phyloP scores from a whole-genome alignment of 2,888 invertebrate genomes.

The Pimpla rufipes region DNA sequence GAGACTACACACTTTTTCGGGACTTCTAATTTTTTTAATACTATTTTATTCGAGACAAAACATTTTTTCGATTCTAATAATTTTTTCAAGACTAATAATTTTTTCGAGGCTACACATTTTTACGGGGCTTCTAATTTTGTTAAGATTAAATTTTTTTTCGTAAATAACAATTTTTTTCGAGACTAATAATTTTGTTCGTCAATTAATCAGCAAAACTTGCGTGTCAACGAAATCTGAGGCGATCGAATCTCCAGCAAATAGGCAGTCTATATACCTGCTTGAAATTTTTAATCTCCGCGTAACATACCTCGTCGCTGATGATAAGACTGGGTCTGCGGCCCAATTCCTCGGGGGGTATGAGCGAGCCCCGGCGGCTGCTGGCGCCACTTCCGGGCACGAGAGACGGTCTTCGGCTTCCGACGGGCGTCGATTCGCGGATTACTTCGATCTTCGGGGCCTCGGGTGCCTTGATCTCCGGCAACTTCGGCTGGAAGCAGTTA shows the following conservation, averaged over 20 bases:
- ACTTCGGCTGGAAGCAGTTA: slow-evolving; percentile 83
- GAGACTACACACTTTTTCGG: no score
- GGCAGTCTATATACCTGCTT: slow-evolving; percentile 63
- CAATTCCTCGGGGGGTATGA: slow-evolving; percentile 95
- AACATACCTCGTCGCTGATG: slow-evolving; percentile 97
- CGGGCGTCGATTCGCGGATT: slow-evolving; percentile 92
- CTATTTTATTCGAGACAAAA: neutral
- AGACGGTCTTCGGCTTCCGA: slow-evolving; percentile 91
- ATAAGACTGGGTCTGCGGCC: slow-evolving; percentile 95
- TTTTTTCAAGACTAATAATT: neutral
- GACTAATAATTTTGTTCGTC: no score
- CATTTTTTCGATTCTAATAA: neutral
- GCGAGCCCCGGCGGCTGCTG: slow-evolving; percentile 92
- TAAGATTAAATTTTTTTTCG: neutral
- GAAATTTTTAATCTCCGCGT: slow-evolving; percentile 69
- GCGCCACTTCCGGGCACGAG: slow-evolving; percentile 89
- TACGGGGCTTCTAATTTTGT: neutral
- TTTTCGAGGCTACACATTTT: no score
- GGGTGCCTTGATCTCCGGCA: slow-evolving; percentile 87
- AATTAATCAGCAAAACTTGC: neutral
- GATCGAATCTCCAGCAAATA: slow-evolving; percentile 40
- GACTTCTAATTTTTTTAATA: neutral
- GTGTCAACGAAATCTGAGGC: slow-evolving; percentile 4
- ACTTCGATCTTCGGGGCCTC: slow-evolving; percentile 95
- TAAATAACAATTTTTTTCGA: neutral